Conservation (phyloP, 2,888 invertebrate species). For the Watsonalla binaria region DNA sequence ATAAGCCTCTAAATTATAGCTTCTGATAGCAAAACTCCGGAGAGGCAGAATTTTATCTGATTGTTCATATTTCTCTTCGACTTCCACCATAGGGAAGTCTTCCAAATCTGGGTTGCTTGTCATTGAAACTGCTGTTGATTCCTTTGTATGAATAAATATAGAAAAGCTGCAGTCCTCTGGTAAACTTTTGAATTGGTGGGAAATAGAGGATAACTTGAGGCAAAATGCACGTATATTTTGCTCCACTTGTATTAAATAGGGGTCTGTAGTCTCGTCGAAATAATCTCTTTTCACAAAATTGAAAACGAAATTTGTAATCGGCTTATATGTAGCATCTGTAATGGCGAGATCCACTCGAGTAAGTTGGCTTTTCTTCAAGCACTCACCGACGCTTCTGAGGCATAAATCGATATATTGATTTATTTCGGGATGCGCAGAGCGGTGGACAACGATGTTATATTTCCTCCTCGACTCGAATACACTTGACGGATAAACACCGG, state of each 20-base stretch:
- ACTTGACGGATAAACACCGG: conserved; percentile 81
- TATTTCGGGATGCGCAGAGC: conserved; percentile 81
- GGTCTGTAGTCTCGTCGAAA: conserved; percentile 66
- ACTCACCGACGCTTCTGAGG: conserved; percentile 69
- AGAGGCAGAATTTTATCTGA: conserved; percentile 50
- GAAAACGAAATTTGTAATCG: conserved; percentile 54
- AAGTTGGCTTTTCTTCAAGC: conserved; percentile 69
- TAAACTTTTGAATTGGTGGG: conserved; percentile 64
- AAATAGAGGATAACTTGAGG: conserved; percentile 73
- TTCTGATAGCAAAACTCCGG: conserved; percentile 49
- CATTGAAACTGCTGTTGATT: conserved; percentile 76
- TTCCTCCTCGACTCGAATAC: conserved; percentile 81
- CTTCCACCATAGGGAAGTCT: conserved; percentile 62
- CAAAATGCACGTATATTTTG: conserved; percentile 80
- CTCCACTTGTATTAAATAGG: conserved; percentile 80
- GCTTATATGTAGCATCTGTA: conserved; percentile 41
- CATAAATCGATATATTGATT: conserved; percentile 80
- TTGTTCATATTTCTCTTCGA: conserved; percentile 32
- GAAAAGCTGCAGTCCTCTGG: conserved; percentile 79
- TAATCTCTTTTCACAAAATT: conserved; percentile 43
- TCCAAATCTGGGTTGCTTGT: conserved; percentile 73
- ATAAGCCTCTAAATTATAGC: conserved; percentile 51
- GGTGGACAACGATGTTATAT: conserved; percentile 80
- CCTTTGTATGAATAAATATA: conserved; percentile 80
- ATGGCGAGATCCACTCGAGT: conserved; percentile 73